phyloP scores from a whole-genome alignment of 1,140 invertebrate genomes.

The Zaprionus inermis region DNA sequence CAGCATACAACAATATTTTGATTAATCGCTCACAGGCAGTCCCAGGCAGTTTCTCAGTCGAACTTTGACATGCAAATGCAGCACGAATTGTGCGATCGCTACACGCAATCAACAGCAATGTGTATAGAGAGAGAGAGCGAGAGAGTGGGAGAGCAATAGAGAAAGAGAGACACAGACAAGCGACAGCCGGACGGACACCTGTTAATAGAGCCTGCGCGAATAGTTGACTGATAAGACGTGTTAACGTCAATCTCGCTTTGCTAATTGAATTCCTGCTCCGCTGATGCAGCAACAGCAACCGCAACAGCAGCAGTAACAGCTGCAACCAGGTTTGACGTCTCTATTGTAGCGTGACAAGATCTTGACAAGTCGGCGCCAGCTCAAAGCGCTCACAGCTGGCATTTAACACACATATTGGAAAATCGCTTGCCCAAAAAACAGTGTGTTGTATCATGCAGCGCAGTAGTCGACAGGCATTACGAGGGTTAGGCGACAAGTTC shows the following conservation, averaged over 20 bases:
- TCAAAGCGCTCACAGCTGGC: conserved; percentile 35
- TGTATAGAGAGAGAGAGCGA: neutral
- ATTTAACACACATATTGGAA: conserved; percentile 29
- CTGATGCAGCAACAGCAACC: conserved; percentile 23
- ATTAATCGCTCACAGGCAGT: conserved; percentile 55
- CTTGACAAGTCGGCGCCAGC: conserved; percentile 43
- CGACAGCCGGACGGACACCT: conserved; percentile 7
- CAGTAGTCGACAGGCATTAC: neutral
- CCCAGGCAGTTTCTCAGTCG: conserved; percentile 42
- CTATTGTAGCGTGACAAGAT: conserved; percentile 68
- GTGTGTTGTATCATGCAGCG: neutral
- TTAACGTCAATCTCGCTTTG: conserved; percentile 33
- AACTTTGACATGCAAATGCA: conserved; percentile 60
- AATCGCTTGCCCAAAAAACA: conserved; percentile 13
- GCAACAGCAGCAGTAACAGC: conserved; percentile 8
- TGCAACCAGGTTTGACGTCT: conserved; percentile 57
- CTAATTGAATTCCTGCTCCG: conserved; percentile 40
- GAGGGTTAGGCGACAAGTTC: neutral
- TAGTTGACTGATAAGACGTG: conserved; percentile 38
- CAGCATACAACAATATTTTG: conserved; percentile 60
- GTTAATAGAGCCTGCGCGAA: conserved; percentile 8
- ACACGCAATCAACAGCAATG: conserved; percentile 1
- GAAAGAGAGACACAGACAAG: neutral
- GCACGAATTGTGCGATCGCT: conserved; percentile 33
- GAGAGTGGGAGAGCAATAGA: neutral